Conservation (phyloP, 1,140 invertebrate species). For the Zaprionus africanus region DNA sequence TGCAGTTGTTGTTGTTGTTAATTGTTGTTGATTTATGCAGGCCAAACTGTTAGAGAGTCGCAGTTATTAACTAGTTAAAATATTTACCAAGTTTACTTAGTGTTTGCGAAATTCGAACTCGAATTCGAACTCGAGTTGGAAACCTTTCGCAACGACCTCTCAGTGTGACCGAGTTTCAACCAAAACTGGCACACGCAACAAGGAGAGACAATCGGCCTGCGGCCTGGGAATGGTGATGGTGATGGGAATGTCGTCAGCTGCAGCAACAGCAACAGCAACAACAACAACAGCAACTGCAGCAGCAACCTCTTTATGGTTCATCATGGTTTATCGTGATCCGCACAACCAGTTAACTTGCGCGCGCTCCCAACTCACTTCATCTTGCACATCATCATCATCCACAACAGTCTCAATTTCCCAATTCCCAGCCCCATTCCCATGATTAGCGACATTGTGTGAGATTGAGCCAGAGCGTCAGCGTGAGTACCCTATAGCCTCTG, state of each 20-base stretch:
- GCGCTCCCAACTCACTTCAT: slow-evolving; percentile 4
- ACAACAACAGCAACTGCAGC: slow-evolving; percentile 5
- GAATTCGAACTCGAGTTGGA: background rate
- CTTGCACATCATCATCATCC: background rate
- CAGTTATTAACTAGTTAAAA: background rate
- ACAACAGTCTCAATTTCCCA: slow-evolving; percentile 38
- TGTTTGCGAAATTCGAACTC: background rate
- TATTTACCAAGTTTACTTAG: background rate
- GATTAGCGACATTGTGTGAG: slow-evolving; percentile 44
- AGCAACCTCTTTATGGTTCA: slow-evolving; percentile 33
- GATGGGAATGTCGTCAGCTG: slow-evolving; percentile 42
- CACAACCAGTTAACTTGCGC: slow-evolving; percentile 26
- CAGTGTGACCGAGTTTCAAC: slow-evolving; percentile 39
- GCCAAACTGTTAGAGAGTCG: background rate
- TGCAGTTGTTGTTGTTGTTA: slow-evolving; percentile 8
- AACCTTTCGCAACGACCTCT: slow-evolving; percentile 4
- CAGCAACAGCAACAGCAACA: slow-evolving; percentile 10
- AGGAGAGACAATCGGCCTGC: slow-evolving; percentile 43
- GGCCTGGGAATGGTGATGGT: slow-evolving; percentile 29
- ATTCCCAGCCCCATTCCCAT: slow-evolving; percentile 44
- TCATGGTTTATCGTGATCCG: slow-evolving; percentile 31
- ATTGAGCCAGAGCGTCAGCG: slow-evolving; percentile 5
- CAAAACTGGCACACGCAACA: slow-evolving; percentile 47
- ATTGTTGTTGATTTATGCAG: slow-evolving; percentile 7
- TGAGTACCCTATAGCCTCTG: slow-evolving; percentile 33